Percentiles rank a stretch among this genome's conserved stretches.
Conservation (phyloP, 2,888 invertebrate species). For the Oscheius sp. region DNA sequence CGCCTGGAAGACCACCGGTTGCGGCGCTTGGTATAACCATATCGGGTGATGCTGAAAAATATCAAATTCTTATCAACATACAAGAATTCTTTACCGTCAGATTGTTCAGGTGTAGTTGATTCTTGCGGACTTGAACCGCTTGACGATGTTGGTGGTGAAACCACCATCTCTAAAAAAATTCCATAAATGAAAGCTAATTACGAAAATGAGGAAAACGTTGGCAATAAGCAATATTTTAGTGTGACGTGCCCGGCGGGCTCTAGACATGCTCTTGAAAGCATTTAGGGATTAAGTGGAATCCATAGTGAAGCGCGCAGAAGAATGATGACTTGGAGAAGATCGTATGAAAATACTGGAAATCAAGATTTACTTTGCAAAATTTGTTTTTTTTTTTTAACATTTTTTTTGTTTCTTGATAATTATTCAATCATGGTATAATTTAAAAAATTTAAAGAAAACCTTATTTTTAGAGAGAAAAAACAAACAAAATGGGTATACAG, state of each 20-base stretch:
- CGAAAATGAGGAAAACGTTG: not conserved
- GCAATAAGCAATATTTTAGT: constrained; percentile 1
- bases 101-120: not conserved
- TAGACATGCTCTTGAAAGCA: constrained; percentile 24
- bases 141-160: not conserved
- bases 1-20: constrained; percentile 28
- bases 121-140: not conserved
- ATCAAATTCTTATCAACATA: not conserved
- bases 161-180: constrained; percentile 4
- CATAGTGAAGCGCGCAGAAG: not conserved
- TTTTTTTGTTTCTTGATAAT: too few relatives aligned
- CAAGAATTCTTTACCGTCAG: not conserved
- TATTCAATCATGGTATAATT: too few relatives aligned
- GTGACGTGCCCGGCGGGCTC: constrained; percentile 23
- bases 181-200: not conserved
- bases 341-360: not conserved
- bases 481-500: too few relatives aligned
- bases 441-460: too few relatives aligned
- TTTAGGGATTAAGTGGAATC: constrained; percentile 33
- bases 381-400: not conserved
- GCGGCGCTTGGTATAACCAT: not conserved
- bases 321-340: not conserved
- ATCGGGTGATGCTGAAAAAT: not conserved
- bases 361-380: not conserved
- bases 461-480: too few relatives aligned